These are phyloP conservation scores for Acronicta aceris DNA, from an alignment of 2,888 invertebrate species.

Conservation along the genomic window DNA sequence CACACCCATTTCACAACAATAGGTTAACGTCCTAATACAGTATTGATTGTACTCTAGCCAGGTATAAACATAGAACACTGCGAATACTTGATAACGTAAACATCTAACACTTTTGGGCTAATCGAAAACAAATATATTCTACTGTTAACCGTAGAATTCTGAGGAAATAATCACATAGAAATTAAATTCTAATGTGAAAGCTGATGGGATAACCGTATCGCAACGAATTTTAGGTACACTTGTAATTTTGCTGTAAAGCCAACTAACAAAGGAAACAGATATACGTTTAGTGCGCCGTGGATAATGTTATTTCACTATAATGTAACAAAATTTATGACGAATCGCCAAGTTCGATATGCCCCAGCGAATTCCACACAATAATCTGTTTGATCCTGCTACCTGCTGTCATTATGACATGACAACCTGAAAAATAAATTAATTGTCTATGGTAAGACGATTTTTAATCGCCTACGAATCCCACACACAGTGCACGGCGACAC, in stretches of 20 bases:
- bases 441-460: not conserved
- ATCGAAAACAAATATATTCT: constrained; percentile 67
- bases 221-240: constrained; percentile 44
- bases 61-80: constrained; percentile 67
- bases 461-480: too few species aligned
- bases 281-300: constrained; percentile 47
- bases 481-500: too few species aligned
- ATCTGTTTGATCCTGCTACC: constrained; percentile 37
- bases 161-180: constrained; percentile 58
- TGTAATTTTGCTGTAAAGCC: constrained; percentile 48
- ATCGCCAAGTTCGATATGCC: constrained; percentile 57
- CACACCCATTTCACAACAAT: constrained; percentile 81
- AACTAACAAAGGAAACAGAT: constrained; percentile 50
- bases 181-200: constrained; percentile 59
- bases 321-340: constrained; percentile 60
- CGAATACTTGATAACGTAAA: constrained; percentile 67
- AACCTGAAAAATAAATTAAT: not conserved
- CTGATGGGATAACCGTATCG: constrained; percentile 41
- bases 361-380: constrained; percentile 57
- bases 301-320: constrained; percentile 52
- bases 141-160: constrained; percentile 52
- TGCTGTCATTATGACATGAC: constrained; percentile 46
- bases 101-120: constrained; percentile 66
- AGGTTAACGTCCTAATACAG: constrained; percentile 66
- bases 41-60: constrained; percentile 75